Evolutionary conservation across 2,113 vertebrate species (phyloP).

Genomic region (Tichodroma muraria): DNA sequence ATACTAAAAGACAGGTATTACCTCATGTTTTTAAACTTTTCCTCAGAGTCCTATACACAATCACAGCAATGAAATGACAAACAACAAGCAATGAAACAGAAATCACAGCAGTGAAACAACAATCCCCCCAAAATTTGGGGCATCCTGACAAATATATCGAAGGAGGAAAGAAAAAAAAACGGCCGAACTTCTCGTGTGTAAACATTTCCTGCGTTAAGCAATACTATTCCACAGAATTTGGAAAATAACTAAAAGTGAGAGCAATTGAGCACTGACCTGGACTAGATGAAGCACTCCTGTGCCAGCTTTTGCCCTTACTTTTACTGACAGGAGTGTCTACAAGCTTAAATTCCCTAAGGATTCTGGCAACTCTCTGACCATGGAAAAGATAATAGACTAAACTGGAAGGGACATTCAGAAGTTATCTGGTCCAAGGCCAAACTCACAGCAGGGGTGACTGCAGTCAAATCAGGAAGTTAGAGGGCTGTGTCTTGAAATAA

Average conservation of each 20-base stretch:
- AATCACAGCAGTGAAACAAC: neutral
- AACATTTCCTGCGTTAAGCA: neutral
- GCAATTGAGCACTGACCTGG: neutral
- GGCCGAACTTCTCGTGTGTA: neutral
- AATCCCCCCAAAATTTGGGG: neutral
- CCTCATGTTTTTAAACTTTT: neutral
- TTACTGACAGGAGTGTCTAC: neutral
- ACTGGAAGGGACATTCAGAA: neutral
- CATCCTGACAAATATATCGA: neutral
- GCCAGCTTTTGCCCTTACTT: neutral
- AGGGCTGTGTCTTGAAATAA: neutral
- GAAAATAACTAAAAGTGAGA: neutral
- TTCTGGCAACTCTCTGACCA: neutral
- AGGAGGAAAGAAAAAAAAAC: rapidly evolving
- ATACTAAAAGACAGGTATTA: neutral
- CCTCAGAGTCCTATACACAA: neutral
- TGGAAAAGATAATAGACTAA: neutral
- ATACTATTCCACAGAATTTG: neutral
- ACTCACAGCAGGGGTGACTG: neutral
- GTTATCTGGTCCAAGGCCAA: neutral
- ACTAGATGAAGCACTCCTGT: neutral
- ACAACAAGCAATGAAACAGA: neutral
- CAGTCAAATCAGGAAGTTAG: neutral
- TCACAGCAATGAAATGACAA: neutral
- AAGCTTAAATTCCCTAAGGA: neutral